Evolutionary conservation across 1,140 invertebrate species (phyloP), one percentile per base, ranked within the genome.

Genomic region (Penaeus indicus): DNA sequence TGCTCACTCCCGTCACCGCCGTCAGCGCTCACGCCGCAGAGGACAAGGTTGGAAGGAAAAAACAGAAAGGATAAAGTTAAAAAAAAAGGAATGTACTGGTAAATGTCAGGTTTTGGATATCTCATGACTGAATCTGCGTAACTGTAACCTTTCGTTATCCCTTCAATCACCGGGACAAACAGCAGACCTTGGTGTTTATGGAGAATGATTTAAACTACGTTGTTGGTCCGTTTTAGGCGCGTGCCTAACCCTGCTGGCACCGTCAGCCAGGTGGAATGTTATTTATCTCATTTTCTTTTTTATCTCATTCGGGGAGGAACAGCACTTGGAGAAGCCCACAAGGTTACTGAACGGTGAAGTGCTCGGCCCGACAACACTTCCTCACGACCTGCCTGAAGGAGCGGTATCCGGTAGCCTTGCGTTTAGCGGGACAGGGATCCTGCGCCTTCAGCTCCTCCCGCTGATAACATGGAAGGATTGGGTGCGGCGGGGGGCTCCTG

Each of bases 241-340:
- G 47, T 7, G 8, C 78, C 8, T n/a, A 21, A 60, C 19, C 32
- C 54, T 60, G 47, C 32, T 80, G 78, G 78, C 78, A 61, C 47
- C 78, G 78, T 80, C 78, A 80, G 18, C 19, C 22, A 1, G 22
- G 47, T 21, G 78, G 47, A 80, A 80, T 80, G 78, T 80, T 22
- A 21, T 60, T 80, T 54, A 54, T 54, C 54, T 54, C 11, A 54
- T 54, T 54, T 54, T 16, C 54, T 54, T 54, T 54, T 54, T 80
- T 16, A 60, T 25, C 27, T 13, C 61, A 60, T 64, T 64, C 62
- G 38, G 61, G 16, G 62, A 32, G 22, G 81, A 16, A 38, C 60
- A 25, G 60, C 10, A 5, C 42, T 27, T 67, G 62, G 62, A 84
- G n/a, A 61, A 64, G 25, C 32, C 4, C 32, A n/a, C 62, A 64